Evolutionary conservation across 1,140 invertebrate species (phyloP), one percentile per base, ranked within the genome.

Genomic region (Saccostrea cuccullata): DNA sequence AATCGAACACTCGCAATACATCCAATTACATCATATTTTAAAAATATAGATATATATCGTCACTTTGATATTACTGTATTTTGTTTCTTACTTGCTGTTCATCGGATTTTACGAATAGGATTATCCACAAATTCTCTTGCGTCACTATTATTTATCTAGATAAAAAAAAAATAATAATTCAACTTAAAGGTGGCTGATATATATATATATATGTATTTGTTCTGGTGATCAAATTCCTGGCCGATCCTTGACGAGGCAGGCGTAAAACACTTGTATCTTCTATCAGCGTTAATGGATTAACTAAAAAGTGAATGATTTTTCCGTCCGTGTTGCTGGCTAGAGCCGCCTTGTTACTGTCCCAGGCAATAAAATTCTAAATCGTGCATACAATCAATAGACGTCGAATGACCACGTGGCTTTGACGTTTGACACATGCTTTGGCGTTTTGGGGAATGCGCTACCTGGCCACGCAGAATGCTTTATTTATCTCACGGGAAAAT

Each of bases 401-500:
- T 77, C 70, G 15, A 9, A 36, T 36, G 70, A 77, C 26, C 26
- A 36, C 70, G 26, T 77, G 70, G 23, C 23, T 67, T 23, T 30
- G 70, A 77, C 26, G 70, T 26, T 5, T 77, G 70, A 77, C 70
- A 77, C 70, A 36, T 77, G 70, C 30, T 77, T 77, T 77, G 30
- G 70, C 70, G 70, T 77, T 77, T 26, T 77, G 70, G 23, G 70
- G 70, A 77, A 77, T 77, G 23, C 15, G 70, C 30, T 77, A 77
- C 70, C 70, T 77, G 70, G 26, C 30, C 30, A 30, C 15, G 4
- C 70, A 30, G 70, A 23, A 36, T 77, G 70, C 30, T 77, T 77
- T 77, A 11, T 77, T 77, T 77, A 77, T 77, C 70, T 77, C 70
- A 30, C 70, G 26, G 70, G 70, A 36, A 77, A 77, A 77, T 77